Conservation (phyloP, 2,113 vertebrate species). For the Sander lucioperca region DNA sequence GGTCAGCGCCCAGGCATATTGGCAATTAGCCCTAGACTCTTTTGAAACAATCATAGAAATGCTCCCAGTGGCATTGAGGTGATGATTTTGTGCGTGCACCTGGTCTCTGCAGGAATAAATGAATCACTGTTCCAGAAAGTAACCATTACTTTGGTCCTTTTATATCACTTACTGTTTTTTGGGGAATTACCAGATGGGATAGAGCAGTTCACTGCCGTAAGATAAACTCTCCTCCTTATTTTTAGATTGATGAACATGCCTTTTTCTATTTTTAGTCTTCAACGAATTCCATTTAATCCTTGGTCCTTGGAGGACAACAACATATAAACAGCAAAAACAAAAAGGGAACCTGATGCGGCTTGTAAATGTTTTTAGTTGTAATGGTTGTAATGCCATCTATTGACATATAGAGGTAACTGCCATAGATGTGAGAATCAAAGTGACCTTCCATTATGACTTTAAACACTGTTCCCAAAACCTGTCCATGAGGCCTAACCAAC, state of each 20-base stretch:
- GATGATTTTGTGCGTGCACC: constrained; percentile 47
- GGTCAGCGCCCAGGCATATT: constrained; percentile 59
- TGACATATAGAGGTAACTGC: constrained; percentile 3
- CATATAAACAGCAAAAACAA: not conserved
- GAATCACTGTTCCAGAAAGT: constrained; percentile 48
- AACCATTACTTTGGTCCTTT: not conserved
- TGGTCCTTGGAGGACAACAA: not conserved
- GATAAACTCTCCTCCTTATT: not conserved
- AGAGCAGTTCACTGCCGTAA: not conserved
- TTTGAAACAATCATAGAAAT: constrained; percentile 50
- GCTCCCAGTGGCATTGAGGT: constrained; percentile 33
- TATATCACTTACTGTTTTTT: not conserved
- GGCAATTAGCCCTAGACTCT: constrained; percentile 53
- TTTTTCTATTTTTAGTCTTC: not conserved
- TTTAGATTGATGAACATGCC: not conserved
- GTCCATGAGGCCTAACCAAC: not conserved
- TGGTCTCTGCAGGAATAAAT: constrained; percentile 46
- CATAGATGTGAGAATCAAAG: not conserved
- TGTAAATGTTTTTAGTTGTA: not conserved
- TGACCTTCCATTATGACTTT: not conserved
- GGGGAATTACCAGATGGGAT: not conserved
- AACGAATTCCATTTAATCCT: not conserved
- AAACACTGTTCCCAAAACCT: not conserved
- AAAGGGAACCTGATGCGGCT: not conserved
- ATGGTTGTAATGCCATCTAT: constrained; percentile 24